Evolutionary conservation across 2,113 vertebrate species (phyloP).

Genomic region (Boleophthalmus pectinirostris): DNA sequence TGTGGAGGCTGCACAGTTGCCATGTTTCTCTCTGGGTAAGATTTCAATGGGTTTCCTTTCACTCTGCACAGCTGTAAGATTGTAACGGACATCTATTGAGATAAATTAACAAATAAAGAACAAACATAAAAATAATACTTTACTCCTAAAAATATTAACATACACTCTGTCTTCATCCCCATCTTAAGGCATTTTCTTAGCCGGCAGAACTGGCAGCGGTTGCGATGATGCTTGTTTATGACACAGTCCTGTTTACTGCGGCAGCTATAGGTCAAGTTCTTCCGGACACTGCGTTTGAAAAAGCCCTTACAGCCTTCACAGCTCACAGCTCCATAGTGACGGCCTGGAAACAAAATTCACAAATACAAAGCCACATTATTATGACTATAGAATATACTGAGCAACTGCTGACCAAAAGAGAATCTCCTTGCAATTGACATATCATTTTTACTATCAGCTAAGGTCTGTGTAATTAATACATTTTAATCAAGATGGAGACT

Average conservation of each 20-base stretch:
- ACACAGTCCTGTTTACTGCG: conserved; percentile 97
- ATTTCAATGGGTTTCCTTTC: conserved; percentile 96
- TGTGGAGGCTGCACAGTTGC: conserved; percentile 96
- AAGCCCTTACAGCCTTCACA: conserved; percentile 99
- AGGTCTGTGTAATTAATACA: neutral
- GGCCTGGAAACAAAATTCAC: conserved; percentile 75
- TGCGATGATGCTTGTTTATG: conserved; percentile 98
- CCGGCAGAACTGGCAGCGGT: conserved; percentile 97
- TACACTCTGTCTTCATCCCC: conserved; percentile 99
- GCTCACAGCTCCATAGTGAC: conserved; percentile 97
- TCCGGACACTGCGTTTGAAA: conserved; percentile 98
- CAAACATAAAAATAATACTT: neutral
- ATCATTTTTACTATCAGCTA: neutral
- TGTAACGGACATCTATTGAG: conserved; percentile 16
- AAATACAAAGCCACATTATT: neutral
- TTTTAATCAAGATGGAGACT: too few relatives aligned
- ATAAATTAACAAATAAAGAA: conserved; percentile 2
- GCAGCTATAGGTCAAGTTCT: conserved; percentile 96
- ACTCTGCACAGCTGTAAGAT: conserved; percentile 91
- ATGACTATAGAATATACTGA: neutral
- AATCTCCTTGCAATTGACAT: neutral
- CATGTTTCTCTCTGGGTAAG: conserved; percentile 89
- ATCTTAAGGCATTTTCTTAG: conserved; percentile 96
- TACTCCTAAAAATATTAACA: conserved; percentile 69
- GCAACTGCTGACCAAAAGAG: neutral